Conservation (phyloP, 2,797 vertebrate species). For the Notamacropus eugenii region DNA sequence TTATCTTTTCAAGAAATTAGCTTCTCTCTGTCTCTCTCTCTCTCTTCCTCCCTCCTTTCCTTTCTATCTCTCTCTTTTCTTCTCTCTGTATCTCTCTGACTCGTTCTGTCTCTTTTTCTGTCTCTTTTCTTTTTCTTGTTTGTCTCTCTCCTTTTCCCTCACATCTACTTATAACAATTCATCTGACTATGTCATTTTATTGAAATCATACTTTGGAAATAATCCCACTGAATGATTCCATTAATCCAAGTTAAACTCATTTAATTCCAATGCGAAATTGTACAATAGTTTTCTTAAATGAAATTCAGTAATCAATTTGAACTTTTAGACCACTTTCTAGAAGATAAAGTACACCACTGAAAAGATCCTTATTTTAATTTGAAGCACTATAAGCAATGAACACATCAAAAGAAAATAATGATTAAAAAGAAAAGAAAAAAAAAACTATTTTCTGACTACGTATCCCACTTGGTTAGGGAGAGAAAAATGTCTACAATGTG, state of each 20-base stretch:
- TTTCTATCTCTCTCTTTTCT: no score
- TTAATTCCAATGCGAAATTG: background rate
- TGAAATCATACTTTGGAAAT: slow-evolving; percentile 10
- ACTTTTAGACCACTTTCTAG: no score
- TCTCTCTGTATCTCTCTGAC: background rate
- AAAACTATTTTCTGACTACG: background rate
- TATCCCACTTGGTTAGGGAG: background rate
- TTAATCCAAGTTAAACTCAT: background rate
- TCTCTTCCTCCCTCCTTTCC: no score
- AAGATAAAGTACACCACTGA: no score
- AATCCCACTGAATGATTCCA: background rate
- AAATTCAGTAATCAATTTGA: no score
- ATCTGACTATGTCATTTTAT: background rate
- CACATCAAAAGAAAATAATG: background rate
- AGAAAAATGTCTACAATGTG: background rate
- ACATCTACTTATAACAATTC: background rate
- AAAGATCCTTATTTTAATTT: background rate
- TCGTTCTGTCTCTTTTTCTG: background rate
- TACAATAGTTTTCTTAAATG: no score
- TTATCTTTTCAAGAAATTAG: no score
- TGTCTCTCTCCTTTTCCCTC: background rate
- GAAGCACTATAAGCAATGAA: background rate
- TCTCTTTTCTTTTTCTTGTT: background rate
- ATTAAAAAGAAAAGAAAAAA: no score
- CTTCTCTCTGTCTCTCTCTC: no score